Conservation (phyloP, 2,888 invertebrate genomes). For the Thysanoteuthis rhombus region DNA sequence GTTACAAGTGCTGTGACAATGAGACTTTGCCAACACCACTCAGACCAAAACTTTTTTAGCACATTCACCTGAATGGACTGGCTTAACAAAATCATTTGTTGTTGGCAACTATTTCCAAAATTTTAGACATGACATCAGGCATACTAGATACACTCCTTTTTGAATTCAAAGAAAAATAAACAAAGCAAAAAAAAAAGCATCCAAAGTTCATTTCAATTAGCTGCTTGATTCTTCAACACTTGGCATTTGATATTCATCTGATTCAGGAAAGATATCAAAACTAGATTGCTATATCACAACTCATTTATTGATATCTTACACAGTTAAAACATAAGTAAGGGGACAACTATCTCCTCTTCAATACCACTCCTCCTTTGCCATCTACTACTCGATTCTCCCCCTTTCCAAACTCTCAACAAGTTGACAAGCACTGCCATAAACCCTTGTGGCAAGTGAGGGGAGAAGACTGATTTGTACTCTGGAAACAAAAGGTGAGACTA, state of each 20-base stretch:
- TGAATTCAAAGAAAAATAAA: not conserved
- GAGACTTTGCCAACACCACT: no score
- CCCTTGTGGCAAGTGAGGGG: not conserved
- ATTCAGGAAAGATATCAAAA: not conserved
- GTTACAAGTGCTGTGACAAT: no score
- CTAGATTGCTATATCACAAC: not conserved
- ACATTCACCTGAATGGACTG: not conserved
- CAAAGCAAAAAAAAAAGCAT: not conserved
- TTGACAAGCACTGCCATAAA: not conserved
- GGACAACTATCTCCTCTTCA: no score
- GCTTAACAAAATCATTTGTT: not conserved
- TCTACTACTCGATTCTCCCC: not conserved
- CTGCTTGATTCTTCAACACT: not conserved
- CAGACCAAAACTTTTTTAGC: not conserved
- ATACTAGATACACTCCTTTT: not conserved
- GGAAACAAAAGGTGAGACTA: not conserved
- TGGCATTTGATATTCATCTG: not conserved
- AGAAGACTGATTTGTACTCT: not conserved
- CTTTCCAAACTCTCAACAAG: not conserved
- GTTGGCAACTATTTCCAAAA: not conserved
- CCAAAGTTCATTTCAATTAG: not conserved
- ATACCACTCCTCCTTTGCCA: not conserved
- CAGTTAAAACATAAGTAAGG: not conserved
- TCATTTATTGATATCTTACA: not conserved
- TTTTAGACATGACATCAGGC: not conserved